phyloP scores from a whole-genome alignment of 2,888 invertebrate species.

The Ophion obscuratus region DNA sequence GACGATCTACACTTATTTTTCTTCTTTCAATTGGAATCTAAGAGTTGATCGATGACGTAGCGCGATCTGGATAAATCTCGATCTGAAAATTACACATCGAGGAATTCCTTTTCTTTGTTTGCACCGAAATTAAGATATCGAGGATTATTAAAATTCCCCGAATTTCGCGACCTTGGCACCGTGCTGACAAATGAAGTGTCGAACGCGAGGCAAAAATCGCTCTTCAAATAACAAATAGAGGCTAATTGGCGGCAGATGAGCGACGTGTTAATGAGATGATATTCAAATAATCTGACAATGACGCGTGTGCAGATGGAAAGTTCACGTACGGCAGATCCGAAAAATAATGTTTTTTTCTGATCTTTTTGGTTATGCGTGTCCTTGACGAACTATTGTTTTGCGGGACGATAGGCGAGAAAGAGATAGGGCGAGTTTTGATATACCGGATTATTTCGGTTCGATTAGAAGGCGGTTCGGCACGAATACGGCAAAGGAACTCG shows the following conservation, averaged over 20 bases:
- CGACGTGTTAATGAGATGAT: not conserved
- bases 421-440: not conserved
- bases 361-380: not conserved
- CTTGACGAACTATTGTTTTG: not conserved
- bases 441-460: constrained; percentile 2
- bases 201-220: not conserved
- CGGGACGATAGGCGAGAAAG: not conserved
- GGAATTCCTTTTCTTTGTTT: not conserved
- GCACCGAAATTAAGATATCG: not conserved
- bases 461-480: not conserved
- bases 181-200: not conserved
- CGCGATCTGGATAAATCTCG: not conserved
- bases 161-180: not conserved
- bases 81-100: constrained; percentile 4
- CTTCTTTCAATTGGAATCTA: not conserved
- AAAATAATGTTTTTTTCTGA: not conserved
- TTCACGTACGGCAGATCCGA: not conserved
- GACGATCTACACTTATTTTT: constrained; percentile 2
- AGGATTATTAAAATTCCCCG: not conserved
- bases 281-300: not conserved
- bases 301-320: not conserved
- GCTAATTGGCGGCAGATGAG: not conserved
- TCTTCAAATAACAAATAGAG: not conserved
- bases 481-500: not conserved
- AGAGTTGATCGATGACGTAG: constrained; percentile 12